A percentile compares a stretch with the other conserved stretches of the same genome.
Conservation (phyloP, 2,888 invertebrate genomes). For the Diloba caeruleocephala region DNA sequence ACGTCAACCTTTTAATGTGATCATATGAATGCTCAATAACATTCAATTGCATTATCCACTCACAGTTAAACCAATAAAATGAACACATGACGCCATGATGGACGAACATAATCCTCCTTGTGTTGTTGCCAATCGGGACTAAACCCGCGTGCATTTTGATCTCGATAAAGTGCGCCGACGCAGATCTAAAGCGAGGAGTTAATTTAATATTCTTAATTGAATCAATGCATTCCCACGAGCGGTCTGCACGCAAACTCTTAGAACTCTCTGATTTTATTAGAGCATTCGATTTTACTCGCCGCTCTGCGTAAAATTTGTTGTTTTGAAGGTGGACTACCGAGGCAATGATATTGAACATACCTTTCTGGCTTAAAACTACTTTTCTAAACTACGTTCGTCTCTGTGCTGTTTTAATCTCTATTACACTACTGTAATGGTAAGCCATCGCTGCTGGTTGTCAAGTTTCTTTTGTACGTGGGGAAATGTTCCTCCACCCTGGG, state of each 20-base stretch:
- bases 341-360: too few species aligned
- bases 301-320: neutral
- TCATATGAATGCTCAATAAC: conserved; percentile 24
- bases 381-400: too few species aligned
- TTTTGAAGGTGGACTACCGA: too few species aligned
- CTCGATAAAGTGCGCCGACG: conserved; percentile 58
- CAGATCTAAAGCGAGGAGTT: conserved; percentile 62
- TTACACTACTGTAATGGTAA: too few species aligned
- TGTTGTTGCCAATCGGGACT: conserved; percentile 65
- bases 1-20: conserved; percentile 2
- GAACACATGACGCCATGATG: conserved; percentile 47
- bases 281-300: conserved; percentile 9
- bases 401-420: too few species aligned
- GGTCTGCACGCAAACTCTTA: conserved; percentile 58
- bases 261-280: conserved; percentile 54
- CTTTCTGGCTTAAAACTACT: too few species aligned
- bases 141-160: conserved; percentile 67
- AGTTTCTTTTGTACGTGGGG: too few species aligned
- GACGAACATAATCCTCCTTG: conserved; percentile 48
- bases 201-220: conserved; percentile 75
- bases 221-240: conserved; percentile 76
- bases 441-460: too few species aligned
- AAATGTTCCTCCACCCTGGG: too few species aligned
- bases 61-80: conserved; percentile 45
- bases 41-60: conserved; percentile 48